Base-by-base conservation (phyloP, 2,797 vertebrate species). In the Paedocypris micromegethes region DNA sequence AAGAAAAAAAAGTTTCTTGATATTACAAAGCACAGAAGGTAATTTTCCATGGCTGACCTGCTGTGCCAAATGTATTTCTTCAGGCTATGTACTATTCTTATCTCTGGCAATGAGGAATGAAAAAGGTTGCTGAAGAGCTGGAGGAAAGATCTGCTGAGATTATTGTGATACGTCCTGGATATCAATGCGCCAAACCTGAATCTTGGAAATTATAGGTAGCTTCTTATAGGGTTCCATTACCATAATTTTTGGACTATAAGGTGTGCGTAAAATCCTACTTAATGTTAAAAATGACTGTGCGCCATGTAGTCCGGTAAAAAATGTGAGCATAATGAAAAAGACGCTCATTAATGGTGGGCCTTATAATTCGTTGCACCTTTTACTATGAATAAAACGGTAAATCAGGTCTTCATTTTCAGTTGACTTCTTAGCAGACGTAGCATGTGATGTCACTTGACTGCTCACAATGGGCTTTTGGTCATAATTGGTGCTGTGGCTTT, bases 211-310 rank as follows among this genome's bases (percentile, higher is more conserved):
- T 81, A 74, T 73, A 72, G 67, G 76, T 81, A 67, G 59, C 80
- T 68, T 70, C 84, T 85, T 84, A 52, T 81, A 2, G 78, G 84
- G 77, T 80, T 80, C 81, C 23, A 23, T 23, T 23, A 23, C 23
- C 23, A 23, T 23, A 23, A 23, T 23, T 23, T 23, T 23, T 23
- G 23, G 23, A 23, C 23, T 23, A 23, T 23, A 23, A 23, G 23
- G 23, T 23, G 23, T 23, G 23, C 23, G 23, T 23, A 23, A 23
- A 23, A 23, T 23, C 23, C 23, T 23, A 23, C 23, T 23, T 23
- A 23, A 23, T 23, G 23, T 23, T 23, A 23, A 23, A 23, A 23
- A 23, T 23, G 23, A 23, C 23, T 23, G 23, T 23, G 23, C 23
- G 23, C 23, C 23, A 23, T 23, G 23, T 23, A 23, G 23, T 23